Base-by-base conservation (phyloP, 2,797 vertebrate species). In the Botia almorhae region DNA sequence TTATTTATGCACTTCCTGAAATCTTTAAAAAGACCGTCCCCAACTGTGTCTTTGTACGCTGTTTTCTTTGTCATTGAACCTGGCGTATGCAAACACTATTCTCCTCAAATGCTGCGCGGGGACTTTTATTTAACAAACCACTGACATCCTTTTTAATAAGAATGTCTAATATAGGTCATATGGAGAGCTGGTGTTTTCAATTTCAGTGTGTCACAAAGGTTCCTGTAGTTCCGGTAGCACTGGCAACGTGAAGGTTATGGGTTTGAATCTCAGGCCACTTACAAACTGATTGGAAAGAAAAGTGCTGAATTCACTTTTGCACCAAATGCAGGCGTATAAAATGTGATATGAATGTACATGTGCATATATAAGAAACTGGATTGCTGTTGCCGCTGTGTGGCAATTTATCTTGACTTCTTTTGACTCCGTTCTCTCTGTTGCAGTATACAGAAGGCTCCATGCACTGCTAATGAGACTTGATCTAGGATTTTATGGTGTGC, bases 1-100 rank as follows among this genome's bases (percentile, higher is more conserved):
- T 75, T 83, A 82, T 87, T 84, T 86, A 82, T 77, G 71, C 67
- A 72, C 84, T 83, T 85, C 85, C 85, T 76, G 68, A 39, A 68
- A 51, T 75, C 48, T 67, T 23, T 58, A 65, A 80, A 72, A 56
- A 53, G 48, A 72, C 75, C 50, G 69, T 68, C 65, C 13, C 77
- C 78, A 17, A 77, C 65, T 78, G 68, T 58, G 67, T 63, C 73
- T 84, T 80, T 83, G 83, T 65, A 55, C 69, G 16, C 0, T 50
- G 36, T 67, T 81, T 80, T 68, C 17, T 16, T 69, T 77, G 53
- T 74, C 67, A 74, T 17, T 76, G 55, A 77, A 55, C 51, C 21
- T 74, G 65, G 36, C 76, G 76, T 60, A 72, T 68, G 56, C 60
- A 29, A 74, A 75, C 26, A 39, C 53, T 50, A 64, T 60, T 19